These are phyloP conservation scores for Petrocephalus microphthalmus DNA, from an alignment of 2,113 vertebrate species.

Conservation along the genomic window DNA sequence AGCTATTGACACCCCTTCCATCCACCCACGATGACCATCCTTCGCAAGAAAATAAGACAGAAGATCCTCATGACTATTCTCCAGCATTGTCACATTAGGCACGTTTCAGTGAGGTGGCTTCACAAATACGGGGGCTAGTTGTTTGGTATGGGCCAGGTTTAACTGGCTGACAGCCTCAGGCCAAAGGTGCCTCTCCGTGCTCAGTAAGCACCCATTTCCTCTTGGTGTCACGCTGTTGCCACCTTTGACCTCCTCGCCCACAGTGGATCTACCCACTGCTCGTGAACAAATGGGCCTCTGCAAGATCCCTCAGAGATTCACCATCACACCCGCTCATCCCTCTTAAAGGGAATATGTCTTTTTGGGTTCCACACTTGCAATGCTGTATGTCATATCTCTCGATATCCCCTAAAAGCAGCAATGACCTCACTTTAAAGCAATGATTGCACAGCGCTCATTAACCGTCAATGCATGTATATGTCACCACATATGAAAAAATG, in stretches of 20 bases:
- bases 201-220: neutral
- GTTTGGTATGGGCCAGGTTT: neutral
- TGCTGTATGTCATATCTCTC: neutral
- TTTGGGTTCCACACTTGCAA: neutral
- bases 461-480: neutral
- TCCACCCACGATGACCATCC: neutral
- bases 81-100: neutral
- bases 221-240: neutral
- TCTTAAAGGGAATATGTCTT: neutral
- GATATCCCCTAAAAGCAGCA: neutral
- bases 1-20: neutral
- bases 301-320: neutral
- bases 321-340: neutral
- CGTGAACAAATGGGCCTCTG: neutral
- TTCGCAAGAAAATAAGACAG: neutral
- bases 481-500: neutral
- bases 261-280: neutral
- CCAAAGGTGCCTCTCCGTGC: neutral
- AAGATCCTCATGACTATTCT: neutral
- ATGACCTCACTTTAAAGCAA: neutral
- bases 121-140: neutral
- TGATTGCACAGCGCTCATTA: neutral
- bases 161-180: neutral
- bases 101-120: neutral
- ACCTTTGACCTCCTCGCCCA: neutral